These are phyloP conservation scores for Varecia variegata DNA, from an alignment of 2,797 vertebrate genomes.

Conservation along the genomic window DNA sequence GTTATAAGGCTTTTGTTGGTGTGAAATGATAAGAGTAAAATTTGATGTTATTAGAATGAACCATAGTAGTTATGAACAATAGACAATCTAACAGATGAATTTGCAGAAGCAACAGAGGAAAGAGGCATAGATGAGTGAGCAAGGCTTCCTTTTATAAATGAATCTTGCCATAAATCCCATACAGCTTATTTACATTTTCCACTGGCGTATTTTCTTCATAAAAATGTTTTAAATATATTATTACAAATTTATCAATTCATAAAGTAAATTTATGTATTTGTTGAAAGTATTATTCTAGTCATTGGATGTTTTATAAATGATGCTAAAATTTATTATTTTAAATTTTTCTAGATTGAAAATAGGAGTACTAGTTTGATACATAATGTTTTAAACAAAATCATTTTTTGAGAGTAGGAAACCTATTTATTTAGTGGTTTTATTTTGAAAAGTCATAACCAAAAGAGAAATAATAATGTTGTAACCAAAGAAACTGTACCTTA, in stretches of 20 bases:
- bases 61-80: background rate
- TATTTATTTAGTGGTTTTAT: background rate
- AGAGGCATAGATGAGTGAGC: background rate
- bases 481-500: background rate
- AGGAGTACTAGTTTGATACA: background rate
- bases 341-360: background rate
- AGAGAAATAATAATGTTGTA: background rate
- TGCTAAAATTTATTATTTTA: background rate
- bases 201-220: background rate
- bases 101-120: background rate
- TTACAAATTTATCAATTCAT: background rate
- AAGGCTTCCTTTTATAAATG: background rate
- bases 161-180: background rate
- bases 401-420: background rate
- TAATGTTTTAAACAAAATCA: background rate
- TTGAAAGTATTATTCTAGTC: background rate
- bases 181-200: background rate
- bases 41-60: background rate
- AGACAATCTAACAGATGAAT: background rate
- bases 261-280: background rate
- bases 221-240: background rate
- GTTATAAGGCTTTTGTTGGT: background rate
- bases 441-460: background rate
- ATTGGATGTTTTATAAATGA: background rate
- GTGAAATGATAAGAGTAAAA: background rate